Evolutionary conservation across 2,113 vertebrate genomes (phyloP), one percentile per base, ranked within the genome.

Genomic region (Mastomys coucha): DNA sequence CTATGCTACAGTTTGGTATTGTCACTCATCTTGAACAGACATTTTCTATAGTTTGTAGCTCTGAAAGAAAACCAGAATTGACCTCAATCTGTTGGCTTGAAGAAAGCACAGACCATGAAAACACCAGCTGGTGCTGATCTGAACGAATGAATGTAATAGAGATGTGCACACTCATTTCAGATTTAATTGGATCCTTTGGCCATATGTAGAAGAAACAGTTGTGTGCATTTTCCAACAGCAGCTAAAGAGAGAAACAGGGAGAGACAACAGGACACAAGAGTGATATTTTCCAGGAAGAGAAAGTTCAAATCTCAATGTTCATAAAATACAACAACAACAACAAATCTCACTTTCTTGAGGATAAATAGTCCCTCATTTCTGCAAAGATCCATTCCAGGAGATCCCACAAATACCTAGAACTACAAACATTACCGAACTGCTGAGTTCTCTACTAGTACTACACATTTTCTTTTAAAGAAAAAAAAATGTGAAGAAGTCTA

Each of bases 71-170:
- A 51, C 49, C 39, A 97, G 78, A 95, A 95, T 78, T 96, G 86
- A 96, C 94, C 91, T 97, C 94, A 96, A 94, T 96, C 80, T 95
- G 88, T 91, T 92, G 90, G 31, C 67, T 45, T 95, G n/a, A 92
- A 45, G 84, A 94, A 96, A 90, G 63, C 45, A 80, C 20, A 87
- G 75, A 88, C 89, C 94, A 96, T 96, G 84, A 89, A 97, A 97
- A 96, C 58, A 76, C 85, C 89, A 96, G 87, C 91, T 95, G 87
- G 84, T 95, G 16, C 14, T 95, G 65, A 90, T 78, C 39, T 81
- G 95, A 94, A 95, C 53, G 78, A 91, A 53, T 75, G 11, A 63
- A 93, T 45, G 31, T 11, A 77, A 73, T 9, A 65, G 14, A 14
- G 69, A 81, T 93, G 75, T 72, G 24, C 65, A 31, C 12, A 91